Evolutionary conservation across 2,888 invertebrate genomes (phyloP).

Genomic region (Cryptocheilus praepositus): DNA sequence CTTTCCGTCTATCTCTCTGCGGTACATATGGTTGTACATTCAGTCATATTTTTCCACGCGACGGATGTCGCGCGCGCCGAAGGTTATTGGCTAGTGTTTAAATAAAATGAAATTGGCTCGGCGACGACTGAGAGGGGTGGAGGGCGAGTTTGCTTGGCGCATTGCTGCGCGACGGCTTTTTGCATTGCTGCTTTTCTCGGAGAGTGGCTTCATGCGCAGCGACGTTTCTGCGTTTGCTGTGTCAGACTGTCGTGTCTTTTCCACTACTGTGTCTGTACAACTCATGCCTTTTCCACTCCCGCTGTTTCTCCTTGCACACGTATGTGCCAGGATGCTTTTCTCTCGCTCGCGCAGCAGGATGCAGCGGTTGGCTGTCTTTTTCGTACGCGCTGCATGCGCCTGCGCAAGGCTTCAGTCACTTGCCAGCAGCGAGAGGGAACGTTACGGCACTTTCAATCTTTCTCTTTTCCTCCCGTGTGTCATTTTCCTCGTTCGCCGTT

Average conservation of each 20-base stretch:
- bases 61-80: too few relatives aligned
- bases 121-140: too few relatives aligned
- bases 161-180: too few relatives aligned
- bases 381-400: conserved; percentile 24
- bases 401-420: conserved; percentile 28
- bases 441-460: conserved; percentile 20
- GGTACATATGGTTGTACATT: neutral
- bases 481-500: conserved; percentile 20
- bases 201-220: neutral
- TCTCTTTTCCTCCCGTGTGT: conserved; percentile 15
- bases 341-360: neutral
- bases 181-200: too few relatives aligned
- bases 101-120: too few relatives aligned
- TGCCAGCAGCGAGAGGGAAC: conserved; percentile 28
- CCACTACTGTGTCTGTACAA: conserved; percentile 9
- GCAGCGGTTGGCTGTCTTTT: conserved; percentile 19
- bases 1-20: conserved; percentile 15
- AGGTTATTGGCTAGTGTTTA: too few relatives aligned
- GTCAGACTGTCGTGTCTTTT: neutral
- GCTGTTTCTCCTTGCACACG: too few relatives aligned
- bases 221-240: neutral
- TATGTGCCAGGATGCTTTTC: too few relatives aligned
- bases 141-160: too few relatives aligned
- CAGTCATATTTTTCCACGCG: neutral
- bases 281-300: neutral